Base-by-base conservation (phyloP, 2,797 vertebrate genomes). In the Enteromius trimaculatus region DNA sequence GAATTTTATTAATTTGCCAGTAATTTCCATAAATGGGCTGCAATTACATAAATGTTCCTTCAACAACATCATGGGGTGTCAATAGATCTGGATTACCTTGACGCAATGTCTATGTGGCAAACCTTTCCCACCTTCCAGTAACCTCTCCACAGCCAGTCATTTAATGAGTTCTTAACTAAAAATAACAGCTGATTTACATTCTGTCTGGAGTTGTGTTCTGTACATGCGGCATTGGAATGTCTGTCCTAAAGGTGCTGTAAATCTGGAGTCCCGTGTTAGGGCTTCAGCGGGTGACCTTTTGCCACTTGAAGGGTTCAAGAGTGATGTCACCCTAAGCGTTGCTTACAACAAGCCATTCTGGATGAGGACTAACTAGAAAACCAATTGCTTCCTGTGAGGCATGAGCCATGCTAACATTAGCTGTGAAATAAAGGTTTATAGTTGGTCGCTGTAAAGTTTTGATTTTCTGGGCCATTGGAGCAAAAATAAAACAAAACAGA, bases 141-240 rank as follows among this genome's bases (percentile, higher is more conserved):
- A 86, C 65, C 79, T 88, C 81, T 80, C 62, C 74, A 37, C 75
- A 77, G 85, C 64, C 55, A 70, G 51, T 79, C 47, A n/a, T 86
- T 89, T 84, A 84, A 82, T 39, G 84, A 83, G 71, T 49, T 81
- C 74, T 70, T 44, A 29, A n/a, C 86, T 70, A 84, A 77, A 87
- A 88, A 89, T 85, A 88, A 58, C 79, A 77, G 14, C 29, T 89
- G 85, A 89, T 89, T 89, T 86, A 90, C 55, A 78, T 75, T 81
- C 86, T 80, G 86, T 87, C 79, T 76, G 58, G 84, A 64, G 49
- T 62, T 78, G 68, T 31, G 71, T 77, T 80, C 83, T 78, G 83
- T 66, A 58, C 49, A 17, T 31, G 47, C 29, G 62, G 82, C 26
- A 39, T 75, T 79, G 68, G 75, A 87, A 86, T 86, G 66, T 58